Base-by-base conservation (phyloP, 2,888 invertebrate species). In the Palloptera scutellata region DNA sequence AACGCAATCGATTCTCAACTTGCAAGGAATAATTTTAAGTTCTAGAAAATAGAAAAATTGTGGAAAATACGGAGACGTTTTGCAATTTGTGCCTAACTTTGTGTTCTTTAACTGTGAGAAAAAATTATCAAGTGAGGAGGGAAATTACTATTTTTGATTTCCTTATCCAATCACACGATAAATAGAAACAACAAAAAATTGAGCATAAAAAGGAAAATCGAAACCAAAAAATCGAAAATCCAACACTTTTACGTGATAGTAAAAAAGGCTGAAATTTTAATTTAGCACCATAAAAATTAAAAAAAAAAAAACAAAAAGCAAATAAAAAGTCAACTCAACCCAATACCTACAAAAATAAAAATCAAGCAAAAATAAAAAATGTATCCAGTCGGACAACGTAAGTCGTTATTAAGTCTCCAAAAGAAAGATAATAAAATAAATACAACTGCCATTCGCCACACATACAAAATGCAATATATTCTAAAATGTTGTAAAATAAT, bases 321-420 rank as follows among this genome's bases (percentile, higher is more conserved):
- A 43, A 43, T 52, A 66, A 11, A 11, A 74, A 73, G 66, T 62
- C 71, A 69, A 58, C n/a, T 53, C 52, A 13, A 60, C 20, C 30
- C 30, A 30, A 41, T 58, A 60, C 11, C 69, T 71, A 78, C 72
- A 65, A 70, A 62, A 73, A 73, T 65, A 73, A 74, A 74, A 79
- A 76, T 77, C 79, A 79, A 78, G 68, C 74, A 78, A 71, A 72
- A 72, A 66, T 60, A 72, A 40, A 86, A 84, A 84, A 90, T 90
- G 90, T 89, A 88, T 87, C 89, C 89, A 81, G 89, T 89, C 84
- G 89, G 89, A 83, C 89, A 89, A 86, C 89, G 89, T 89, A 87
- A 89, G 89, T 89, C 84, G n/a, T n/a, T n/a, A n/a, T n/a, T n/a
- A n/a, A n/a, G n/a, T n/a, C n/a, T n/a, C n/a, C 40, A 15, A 12